Evolutionary conservation across 2,888 invertebrate genomes (phyloP), one percentile per base, ranked within the genome.

Genomic region (Athalia rosae): DNA sequence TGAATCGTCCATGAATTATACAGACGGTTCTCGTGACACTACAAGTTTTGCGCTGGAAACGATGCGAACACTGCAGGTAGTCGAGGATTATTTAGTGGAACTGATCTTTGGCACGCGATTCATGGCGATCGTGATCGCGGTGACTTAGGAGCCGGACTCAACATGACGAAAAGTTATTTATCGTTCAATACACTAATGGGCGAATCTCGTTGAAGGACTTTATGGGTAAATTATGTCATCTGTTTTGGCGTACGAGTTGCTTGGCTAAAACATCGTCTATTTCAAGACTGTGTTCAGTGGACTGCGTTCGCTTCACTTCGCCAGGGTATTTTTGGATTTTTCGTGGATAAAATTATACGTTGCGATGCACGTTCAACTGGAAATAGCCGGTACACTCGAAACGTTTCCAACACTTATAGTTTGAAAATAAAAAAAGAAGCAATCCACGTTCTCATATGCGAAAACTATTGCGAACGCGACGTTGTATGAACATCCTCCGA

Each of bases 161-260:
- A 71, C 41, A 71, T 50, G 45, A 71, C 67, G 48, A 71, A 61
- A 61, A 77, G 66, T 48, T 67, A 66, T 61, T 77, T 77, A 61
- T 77, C 58, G 67, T 50, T 9, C 50, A 77, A 67, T 77, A 77
- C 67, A 59, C 77, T 69, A 66, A 67, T 77, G 71, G 71, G 58
- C 58, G 13, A 58, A 28, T 71, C 71, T 71, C 71, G 71, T 71
- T 71, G 56, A 43, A 71, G 43, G 6, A 58, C 13, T 43, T 71
- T 15, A 13, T 15, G 71, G 58, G 13, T 71, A 47, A 71, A 71
- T 71, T 71, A 71, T 71, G 13, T 58, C 56, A 71, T 58, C 45
- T 58, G 58, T 56, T 15, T 28, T 43, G 5, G 50, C 28, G 67
- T 41, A 53, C 48, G 53, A 48, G 28, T 28, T 67, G 28, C 41